Base-by-base conservation (phyloP, 2,888 invertebrate genomes). In the Andricus curvator region DNA sequence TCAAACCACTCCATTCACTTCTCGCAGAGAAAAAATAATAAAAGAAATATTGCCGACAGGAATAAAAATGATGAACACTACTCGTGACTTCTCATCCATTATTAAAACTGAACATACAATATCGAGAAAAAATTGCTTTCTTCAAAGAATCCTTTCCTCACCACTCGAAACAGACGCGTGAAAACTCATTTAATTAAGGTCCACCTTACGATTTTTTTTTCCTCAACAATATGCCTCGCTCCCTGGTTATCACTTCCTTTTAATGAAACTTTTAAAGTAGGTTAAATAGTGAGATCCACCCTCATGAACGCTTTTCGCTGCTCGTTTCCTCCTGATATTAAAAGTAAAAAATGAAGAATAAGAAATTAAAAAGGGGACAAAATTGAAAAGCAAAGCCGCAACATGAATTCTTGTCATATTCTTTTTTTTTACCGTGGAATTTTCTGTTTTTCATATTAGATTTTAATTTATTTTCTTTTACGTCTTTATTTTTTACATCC, bases 221-320 rank as follows among this genome's bases (percentile, higher is more conserved):
- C 44, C 22, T 44, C 44, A 25, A 44, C 25, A 68, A 68, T 68
- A 44, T 22, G 22, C 44, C 48, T 15, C 44, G 41, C 41, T 41
- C 33, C 22, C 22, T 25, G 44, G 22, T 68, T 68, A 68, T 68
- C 44, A 68, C 68, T 68, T 22, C 15, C 68, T 68, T 44, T 48
- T 68, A 68, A 44, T 68, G 25, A 44, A 68, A 44, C 68, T 68
- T 68, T 48, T 5, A 48, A 68, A 68, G 44, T 68, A 68, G 48
- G 68, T 68, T 68, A 68, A 68, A 68, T 67, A 67, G 37, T 41
- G 67, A 13, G 41, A n/a, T 11, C 20, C 41, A 29, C 67, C 2
- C 41, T n/a, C 37, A 3, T 4, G 13, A 66, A 66, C 13, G n/a
- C 41, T 41, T 41, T 11, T 67, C 17, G 15, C 67, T 67, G n/a